Percentiles rank a stretch among this genome's conserved stretches.
Conservation (phyloP, 1,140 invertebrate species). For the Apis cerana region DNA sequence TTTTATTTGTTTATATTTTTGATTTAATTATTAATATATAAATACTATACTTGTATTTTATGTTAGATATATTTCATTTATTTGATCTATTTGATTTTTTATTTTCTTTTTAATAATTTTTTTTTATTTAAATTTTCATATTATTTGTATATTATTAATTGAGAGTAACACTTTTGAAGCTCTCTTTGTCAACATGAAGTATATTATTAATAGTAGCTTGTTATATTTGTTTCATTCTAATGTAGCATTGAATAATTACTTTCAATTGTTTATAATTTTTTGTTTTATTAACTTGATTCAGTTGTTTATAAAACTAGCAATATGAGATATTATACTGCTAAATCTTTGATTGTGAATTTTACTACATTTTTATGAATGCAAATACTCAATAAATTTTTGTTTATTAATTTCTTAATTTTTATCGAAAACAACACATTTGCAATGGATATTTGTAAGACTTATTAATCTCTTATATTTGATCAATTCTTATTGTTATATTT, state of each 20-base stretch:
- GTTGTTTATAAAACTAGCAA: slow-evolving; percentile 11
- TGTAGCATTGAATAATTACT: slow-evolving; percentile 14
- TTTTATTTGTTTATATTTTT: neutral
- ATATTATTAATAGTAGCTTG: slow-evolving; percentile 3
- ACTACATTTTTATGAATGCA: slow-evolving; percentile 11
- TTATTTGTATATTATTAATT: neutral
- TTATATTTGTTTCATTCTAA: neutral
- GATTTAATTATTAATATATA: neutral
- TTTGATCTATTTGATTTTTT: neutral
- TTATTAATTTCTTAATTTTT: slow-evolving; percentile 2
- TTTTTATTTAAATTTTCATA: neutral
- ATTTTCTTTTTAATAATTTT: too few species aligned
- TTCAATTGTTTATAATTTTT: slow-evolving; percentile 4
- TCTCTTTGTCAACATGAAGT: neutral
- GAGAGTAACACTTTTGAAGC: neutral
- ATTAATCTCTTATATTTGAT: neutral
- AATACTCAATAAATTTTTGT: slow-evolving; percentile 20
- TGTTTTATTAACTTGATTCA: slow-evolving; percentile 9
- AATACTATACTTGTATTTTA: neutral
- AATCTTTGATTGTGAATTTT: neutral
- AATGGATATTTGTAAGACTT: slow-evolving; percentile 28
- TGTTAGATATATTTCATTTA: neutral
- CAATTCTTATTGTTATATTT: neutral
- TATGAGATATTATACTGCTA: neutral
- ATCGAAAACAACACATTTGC: neutral